Evolutionary conservation across 2,888 invertebrate species (phyloP).

Genomic region (Cerceris rybyensis): DNA sequence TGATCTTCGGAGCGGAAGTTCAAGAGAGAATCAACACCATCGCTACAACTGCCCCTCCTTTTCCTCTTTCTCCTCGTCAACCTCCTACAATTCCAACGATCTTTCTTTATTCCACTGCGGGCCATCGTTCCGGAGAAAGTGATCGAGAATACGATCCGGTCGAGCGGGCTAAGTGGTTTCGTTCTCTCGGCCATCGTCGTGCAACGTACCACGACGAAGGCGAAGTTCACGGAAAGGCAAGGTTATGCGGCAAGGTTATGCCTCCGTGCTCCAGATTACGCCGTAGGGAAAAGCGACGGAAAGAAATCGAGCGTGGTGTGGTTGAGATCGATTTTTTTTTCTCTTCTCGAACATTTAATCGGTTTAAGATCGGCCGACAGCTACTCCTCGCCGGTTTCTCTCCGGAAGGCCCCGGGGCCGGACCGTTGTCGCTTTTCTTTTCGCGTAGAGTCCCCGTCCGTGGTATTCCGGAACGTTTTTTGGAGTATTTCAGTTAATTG

Average conservation of each 20-base stretch:
- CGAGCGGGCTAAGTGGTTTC: slow-evolving; percentile 51
- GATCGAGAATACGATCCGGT: slow-evolving; percentile 73
- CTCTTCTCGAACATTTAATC: neutral
- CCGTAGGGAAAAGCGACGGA: neutral
- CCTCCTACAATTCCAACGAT: slow-evolving; percentile 41
- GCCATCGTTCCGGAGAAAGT: slow-evolving; percentile 77
- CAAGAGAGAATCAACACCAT: slow-evolving; percentile 32
- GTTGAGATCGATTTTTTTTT: slow-evolving; percentile 1
- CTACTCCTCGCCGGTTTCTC: slow-evolving; percentile 39
- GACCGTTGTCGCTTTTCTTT: slow-evolving; percentile 43
- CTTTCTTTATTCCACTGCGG: slow-evolving; percentile 43
- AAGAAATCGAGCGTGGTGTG: slow-evolving; percentile 22
- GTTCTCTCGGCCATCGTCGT: slow-evolving; percentile 48
- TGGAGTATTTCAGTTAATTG: neutral
- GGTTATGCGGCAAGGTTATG: slow-evolving; percentile 79
- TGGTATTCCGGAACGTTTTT: neutral
- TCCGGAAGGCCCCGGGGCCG: slow-evolving; percentile 24
- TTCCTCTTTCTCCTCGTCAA: slow-evolving; percentile 19
- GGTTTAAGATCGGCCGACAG: slow-evolving; percentile 13
- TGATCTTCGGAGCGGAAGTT: neutral
- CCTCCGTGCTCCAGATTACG: slow-evolving; percentile 64
- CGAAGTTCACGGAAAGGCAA: slow-evolving; percentile 77
- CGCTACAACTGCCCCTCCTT: slow-evolving; percentile 20
- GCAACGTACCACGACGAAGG: slow-evolving; percentile 41
- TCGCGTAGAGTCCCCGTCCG: slow-evolving; percentile 4